Evolutionary conservation across 1,140 invertebrate genomes (phyloP).

Genomic region (Leptinotarsa lineolata): DNA sequence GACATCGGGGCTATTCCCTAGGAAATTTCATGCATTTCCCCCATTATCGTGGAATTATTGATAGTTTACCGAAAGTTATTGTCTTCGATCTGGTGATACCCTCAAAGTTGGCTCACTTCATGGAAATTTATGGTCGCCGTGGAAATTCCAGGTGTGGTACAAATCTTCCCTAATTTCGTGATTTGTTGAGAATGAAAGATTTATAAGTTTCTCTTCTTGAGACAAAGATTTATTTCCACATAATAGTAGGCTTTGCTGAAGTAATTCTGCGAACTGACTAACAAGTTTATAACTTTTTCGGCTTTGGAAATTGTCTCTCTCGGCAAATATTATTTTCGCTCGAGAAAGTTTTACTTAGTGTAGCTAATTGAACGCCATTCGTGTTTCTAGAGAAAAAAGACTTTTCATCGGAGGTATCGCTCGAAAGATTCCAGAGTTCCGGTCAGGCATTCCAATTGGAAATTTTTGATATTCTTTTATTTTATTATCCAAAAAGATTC

Average conservation of each 20-base stretch:
- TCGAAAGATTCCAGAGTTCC: too few relatives aligned
- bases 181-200: constrained; percentile 29
- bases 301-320: neutral
- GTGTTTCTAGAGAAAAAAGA: too few relatives aligned
- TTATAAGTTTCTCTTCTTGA: constrained; percentile 25
- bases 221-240: constrained; percentile 24
- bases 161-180: constrained; percentile 29
- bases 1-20: neutral
- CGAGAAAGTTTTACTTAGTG: neutral
- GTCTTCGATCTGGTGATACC: neutral
- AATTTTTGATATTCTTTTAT: too few relatives aligned
- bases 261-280: neutral
- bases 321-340: neutral
- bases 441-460: too few relatives aligned
- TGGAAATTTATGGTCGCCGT: constrained; percentile 26
- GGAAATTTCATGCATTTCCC: neutral
- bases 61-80: constrained; percentile 2
- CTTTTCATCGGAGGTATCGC: too few relatives aligned
- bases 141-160: constrained; percentile 25
- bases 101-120: constrained; percentile 9
- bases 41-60: neutral
- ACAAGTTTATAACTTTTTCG: constrained; percentile 8
- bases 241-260: constrained; percentile 22
- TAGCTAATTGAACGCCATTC: neutral
- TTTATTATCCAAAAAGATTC: too few relatives aligned